phyloP scores from a whole-genome alignment of 2,113 vertebrate species.

The Colaptes auratus region DNA sequence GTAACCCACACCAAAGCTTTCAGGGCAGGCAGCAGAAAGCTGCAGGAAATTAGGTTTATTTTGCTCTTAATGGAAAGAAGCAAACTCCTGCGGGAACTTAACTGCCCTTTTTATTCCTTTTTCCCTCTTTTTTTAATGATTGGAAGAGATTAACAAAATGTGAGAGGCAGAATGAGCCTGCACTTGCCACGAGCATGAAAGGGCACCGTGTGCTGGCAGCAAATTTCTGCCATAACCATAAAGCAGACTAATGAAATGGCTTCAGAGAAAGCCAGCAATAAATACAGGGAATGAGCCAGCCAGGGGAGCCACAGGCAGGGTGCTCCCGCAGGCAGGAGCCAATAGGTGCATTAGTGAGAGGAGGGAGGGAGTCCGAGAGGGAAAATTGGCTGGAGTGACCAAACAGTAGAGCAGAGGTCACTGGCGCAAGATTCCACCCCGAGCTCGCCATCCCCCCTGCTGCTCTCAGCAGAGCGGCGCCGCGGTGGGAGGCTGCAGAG shows the following conservation, averaged over 20 bases:
- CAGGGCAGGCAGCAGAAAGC: conserved; percentile 30
- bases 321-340: conserved; percentile 32
- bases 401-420: not conserved
- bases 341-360: not conserved
- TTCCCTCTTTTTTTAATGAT: conserved; percentile 9
- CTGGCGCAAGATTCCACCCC: not conserved
- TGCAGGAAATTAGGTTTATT: conserved; percentile 55
- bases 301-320: conserved; percentile 32
- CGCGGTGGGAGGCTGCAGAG: not conserved
- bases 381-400: not conserved
- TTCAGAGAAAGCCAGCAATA: conserved; percentile 49
- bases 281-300: conserved; percentile 23
- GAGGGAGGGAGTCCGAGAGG: not conserved
- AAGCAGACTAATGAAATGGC: conserved; percentile 47
- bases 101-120: not conserved
- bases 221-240: conserved; percentile 29
- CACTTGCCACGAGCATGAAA: not conserved
- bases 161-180: not conserved
- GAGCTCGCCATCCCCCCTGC: not conserved
- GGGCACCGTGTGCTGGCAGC: not conserved
- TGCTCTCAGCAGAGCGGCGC: not conserved
- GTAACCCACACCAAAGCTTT: conserved; percentile 33
- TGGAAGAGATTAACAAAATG: conserved; percentile 41
- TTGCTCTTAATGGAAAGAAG: conserved; percentile 35
- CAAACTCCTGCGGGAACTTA: conserved; percentile 2